Conservation (phyloP, 2,888 invertebrate genomes). For the Lepetodrilus schrolli region DNA sequence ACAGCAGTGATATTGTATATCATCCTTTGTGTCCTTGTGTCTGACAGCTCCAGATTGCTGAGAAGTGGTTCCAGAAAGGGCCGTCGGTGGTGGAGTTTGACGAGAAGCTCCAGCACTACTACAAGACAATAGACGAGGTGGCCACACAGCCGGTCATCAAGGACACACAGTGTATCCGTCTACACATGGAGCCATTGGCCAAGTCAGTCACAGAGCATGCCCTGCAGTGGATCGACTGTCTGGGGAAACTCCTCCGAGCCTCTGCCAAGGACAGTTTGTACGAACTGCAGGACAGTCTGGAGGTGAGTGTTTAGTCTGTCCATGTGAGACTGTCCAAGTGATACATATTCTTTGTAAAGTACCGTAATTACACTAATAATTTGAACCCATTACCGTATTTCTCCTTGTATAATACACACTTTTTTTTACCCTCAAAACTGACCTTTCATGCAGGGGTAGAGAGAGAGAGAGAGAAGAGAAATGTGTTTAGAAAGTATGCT, state of each 20-base stretch:
- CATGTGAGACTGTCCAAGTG: too few species aligned
- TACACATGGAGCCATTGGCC: slow-evolving; percentile 85
- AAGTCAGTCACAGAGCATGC: slow-evolving; percentile 84
- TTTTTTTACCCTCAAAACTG: too few species aligned
- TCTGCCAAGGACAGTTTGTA: slow-evolving; percentile 83
- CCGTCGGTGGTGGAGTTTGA: slow-evolving; percentile 83
- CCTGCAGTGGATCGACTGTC: slow-evolving; percentile 84
- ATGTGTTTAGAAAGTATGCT: too few species aligned
- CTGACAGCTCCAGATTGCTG: slow-evolving; percentile 80
- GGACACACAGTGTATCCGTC: slow-evolving; percentile 75
- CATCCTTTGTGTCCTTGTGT: too few species aligned
- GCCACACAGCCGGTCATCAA: slow-evolving; percentile 71
- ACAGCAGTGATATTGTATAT: too few species aligned
- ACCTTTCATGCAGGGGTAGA: too few species aligned
- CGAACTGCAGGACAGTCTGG: slow-evolving; percentile 82
- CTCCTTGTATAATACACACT: too few species aligned
- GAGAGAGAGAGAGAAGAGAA: too few species aligned
- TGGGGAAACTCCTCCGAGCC: slow-evolving; percentile 83
- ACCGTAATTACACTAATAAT: too few species aligned
- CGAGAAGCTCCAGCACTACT: slow-evolving; percentile 89
- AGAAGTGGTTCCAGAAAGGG: slow-evolving; percentile 84
- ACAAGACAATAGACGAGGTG: slow-evolving; percentile 83
- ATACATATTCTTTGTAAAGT: too few species aligned
- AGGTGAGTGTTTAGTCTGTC: slow-evolving; percentile 81
- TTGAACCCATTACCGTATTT: too few species aligned